Conservation (phyloP, 2,888 invertebrate genomes). For the Cheilosia vulpina region DNA sequence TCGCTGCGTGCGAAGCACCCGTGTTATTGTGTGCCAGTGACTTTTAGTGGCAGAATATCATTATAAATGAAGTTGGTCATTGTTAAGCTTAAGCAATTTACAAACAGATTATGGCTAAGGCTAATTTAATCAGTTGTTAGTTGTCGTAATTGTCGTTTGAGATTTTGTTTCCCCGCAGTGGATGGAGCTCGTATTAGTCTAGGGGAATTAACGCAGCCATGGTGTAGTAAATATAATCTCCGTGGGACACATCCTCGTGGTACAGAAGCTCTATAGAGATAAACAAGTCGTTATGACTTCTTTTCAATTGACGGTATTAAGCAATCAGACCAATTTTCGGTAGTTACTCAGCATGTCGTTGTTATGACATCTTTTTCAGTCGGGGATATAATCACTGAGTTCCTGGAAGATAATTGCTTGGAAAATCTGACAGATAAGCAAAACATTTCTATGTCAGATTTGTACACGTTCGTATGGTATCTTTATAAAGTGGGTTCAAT, state of each 20-base stretch:
- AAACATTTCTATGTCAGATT: too few relatives aligned
- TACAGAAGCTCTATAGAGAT: neutral
- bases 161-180: neutral
- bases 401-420: too few relatives aligned
- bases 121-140: neutral
- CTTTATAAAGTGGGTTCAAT: too few relatives aligned
- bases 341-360: too few relatives aligned
- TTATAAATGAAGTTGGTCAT: neutral
- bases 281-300: slow-evolving; percentile 1
- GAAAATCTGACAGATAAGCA: too few relatives aligned
- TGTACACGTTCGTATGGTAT: too few relatives aligned
- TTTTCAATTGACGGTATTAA: neutral
- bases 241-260: neutral
- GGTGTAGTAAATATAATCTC: neutral
- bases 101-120: slow-evolving; percentile 1
- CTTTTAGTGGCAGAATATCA: neutral
- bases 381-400: too few relatives aligned
- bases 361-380: too few relatives aligned
- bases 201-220: neutral
- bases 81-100: neutral
- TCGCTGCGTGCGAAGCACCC: neutral
- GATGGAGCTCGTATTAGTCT: neutral
- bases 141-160: neutral
- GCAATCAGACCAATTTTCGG: neutral
- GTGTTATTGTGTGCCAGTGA: neutral